Evolutionary conservation across 2,888 invertebrate genomes (phyloP), one percentile per base, ranked within the genome.

Genomic region (Macrophya alboannulata): DNA sequence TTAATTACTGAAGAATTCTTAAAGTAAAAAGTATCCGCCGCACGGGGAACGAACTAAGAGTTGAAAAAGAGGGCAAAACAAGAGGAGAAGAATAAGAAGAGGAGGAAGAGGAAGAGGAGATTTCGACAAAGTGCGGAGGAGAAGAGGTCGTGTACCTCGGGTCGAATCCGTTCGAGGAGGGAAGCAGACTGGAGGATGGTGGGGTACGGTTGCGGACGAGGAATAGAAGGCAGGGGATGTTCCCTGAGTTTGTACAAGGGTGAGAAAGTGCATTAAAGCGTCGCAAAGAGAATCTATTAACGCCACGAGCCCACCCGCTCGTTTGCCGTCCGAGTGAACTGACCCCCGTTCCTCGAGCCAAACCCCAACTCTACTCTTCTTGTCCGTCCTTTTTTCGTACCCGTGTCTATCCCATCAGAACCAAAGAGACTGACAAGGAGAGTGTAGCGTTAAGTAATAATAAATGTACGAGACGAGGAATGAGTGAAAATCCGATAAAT

Each of bases 1-100:
- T 91, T 89, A 89, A 90, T 90, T 88, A 89, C 87, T 85, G 86
- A 88, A 87, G 87, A 86, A 88, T 88, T 86, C 83, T 83, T 59
- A 48, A 71, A 83, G 83, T 59, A 83, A 65, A 71, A 83, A 83
- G 48, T 68, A 83, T 51, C 45, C 48, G 83, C 40, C n/a, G 31
- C 31, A 21, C 21, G 17, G 68, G 59, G 43, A 62, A 43, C n/a
- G 43, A 45, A 8, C 79, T 31, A 59, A 62, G 43, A 59, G 77
- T 74, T 45, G 9, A 9, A 55, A 37, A 77, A 77, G 31, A 43
- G 62, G 62, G 62, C 3, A 12, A 25, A 74, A 74, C 74, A 74
- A 43, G 74, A 45, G 31, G 68, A 43, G 45, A 45, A 25, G 17
- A 31, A n/a, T 21, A 43, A 3, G 45, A 1, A 9, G 5, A 10